Evolutionary conservation across 35 echinoderm and acorn worm species (phyloP).

Genomic region (Heliocidaris tuberculata): DNA sequence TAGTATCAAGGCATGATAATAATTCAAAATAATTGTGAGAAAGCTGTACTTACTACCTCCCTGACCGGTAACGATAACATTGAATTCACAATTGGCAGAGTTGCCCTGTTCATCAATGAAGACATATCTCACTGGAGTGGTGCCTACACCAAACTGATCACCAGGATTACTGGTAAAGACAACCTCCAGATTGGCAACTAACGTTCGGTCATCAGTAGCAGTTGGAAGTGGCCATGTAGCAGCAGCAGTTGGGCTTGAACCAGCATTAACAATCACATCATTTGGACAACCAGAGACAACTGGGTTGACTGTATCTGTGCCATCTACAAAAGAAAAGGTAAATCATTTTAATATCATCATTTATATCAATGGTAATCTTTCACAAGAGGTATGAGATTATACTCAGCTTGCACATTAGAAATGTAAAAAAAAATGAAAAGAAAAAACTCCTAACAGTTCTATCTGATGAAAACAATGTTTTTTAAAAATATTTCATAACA

Average conservation of each 20-base stretch:
- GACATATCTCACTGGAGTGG: conserved; percentile 33
- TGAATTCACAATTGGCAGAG: conserved; percentile 30
- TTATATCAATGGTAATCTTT: too few species aligned
- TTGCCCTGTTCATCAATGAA: conserved; percentile 36
- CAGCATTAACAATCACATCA: conserved; percentile 14
- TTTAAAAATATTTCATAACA: too few species aligned
- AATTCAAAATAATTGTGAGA: too few species aligned
- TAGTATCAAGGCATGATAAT: too few species aligned
- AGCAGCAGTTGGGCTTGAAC: not conserved
- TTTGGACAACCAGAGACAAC: not conserved
- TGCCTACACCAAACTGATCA: conserved; percentile 23
- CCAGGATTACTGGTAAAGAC: not conserved
- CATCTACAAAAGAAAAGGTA: not conserved
- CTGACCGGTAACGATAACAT: conserved; percentile 18
- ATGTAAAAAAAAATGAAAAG: too few species aligned
- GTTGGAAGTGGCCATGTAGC: too few species aligned
- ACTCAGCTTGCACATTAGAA: too few species aligned
- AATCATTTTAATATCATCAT: too few species aligned
- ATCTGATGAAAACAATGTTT: too few species aligned
- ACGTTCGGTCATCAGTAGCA: too few species aligned
- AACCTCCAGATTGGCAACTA: not conserved
- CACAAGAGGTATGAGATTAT: too few species aligned
- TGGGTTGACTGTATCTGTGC: not conserved
- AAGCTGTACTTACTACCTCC: not conserved
- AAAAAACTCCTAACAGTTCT: too few species aligned